Percentiles rank a stretch among this genome's conserved stretches.
Evolutionary conservation across 2,888 invertebrate species (phyloP).

Genomic region (Pristionchus maxplancki): DNA sequence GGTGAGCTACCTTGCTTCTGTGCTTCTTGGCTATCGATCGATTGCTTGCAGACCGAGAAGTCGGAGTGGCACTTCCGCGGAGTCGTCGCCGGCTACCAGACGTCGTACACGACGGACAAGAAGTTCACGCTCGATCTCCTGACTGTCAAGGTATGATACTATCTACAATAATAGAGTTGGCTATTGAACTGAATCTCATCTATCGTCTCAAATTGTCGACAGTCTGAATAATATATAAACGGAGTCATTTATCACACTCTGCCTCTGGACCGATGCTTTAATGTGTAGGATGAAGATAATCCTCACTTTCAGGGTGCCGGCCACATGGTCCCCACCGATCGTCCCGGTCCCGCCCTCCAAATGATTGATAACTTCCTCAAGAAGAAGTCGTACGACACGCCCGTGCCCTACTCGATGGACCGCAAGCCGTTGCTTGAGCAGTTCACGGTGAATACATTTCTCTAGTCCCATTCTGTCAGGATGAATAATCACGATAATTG

Average conservation of each 20-base stretch:
- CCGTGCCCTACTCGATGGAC: conserved; percentile 57
- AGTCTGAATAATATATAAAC: no score
- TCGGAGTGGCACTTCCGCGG: conserved; percentile 9
- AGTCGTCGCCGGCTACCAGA: conserved; percentile 28
- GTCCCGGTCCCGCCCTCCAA: conserved; percentile 87
- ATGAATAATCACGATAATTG: not conserved
- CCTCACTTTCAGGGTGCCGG: conserved; percentile 84
- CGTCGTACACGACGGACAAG: conserved; percentile 53
- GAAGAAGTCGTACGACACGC: conserved; percentile 59
- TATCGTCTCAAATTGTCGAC: no score
- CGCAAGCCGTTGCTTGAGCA: conserved; percentile 64
- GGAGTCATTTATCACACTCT: no score
- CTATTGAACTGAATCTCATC: no score
- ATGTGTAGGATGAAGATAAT: no score
- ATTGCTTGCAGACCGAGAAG: not conserved
- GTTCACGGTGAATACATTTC: conserved; percentile 55
- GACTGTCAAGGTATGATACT: conserved; percentile 62
- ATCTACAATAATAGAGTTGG: no score
- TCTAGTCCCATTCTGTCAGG: no score
- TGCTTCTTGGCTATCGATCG: not conserved
- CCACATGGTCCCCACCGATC: conserved; percentile 88
- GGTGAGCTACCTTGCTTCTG: no score
- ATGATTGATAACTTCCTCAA: conserved; percentile 83
- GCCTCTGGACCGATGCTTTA: no score
- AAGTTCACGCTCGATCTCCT: conserved; percentile 61